A percentile compares a stretch with the other conserved stretches of the same genome.
These are phyloP conservation scores for Taurulus bubalis DNA, from an alignment of 2,113 vertebrate genomes.

Conservation along the genomic window DNA sequence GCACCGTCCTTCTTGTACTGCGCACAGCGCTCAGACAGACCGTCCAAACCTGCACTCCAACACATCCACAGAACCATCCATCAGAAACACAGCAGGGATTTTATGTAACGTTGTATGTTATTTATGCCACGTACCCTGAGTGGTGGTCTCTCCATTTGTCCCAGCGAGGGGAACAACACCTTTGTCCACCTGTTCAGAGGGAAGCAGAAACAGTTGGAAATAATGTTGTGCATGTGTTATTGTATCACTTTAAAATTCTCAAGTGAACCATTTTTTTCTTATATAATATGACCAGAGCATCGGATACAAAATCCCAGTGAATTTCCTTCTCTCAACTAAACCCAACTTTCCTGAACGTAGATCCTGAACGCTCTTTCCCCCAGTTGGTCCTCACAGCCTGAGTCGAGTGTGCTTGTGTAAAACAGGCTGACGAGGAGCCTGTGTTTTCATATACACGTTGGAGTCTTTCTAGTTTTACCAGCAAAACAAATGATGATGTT, in stretches of 20 bases:
- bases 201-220: not conserved
- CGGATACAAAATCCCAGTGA: not conserved
- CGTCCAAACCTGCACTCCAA: constrained; percentile 88
- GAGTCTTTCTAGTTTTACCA: constrained; percentile 19
- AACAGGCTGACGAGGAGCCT: constrained; percentile 24
- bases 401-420: constrained; percentile 38
- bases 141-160: constrained; percentile 96
- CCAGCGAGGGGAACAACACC: constrained; percentile 96
- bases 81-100: not conserved
- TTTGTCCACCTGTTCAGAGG: constrained; percentile 91
- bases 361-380: constrained; percentile 6
- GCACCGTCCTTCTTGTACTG: constrained; percentile 99
- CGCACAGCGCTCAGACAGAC: constrained; percentile 94
- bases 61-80: not conserved
- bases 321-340: not conserved
- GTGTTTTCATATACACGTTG: constrained; percentile 7
- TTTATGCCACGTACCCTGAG: constrained; percentile 87
- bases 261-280: not conserved
- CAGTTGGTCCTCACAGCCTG: constrained; percentile 19
- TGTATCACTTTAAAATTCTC: not conserved
- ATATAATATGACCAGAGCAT: not conserved
- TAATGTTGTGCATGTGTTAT: not conserved
- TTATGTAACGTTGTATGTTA: not conserved
- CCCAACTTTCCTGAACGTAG: not conserved
- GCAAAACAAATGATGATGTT: constrained; percentile 1